Base-by-base conservation (phyloP, 2,888 invertebrate species). In the Pseudanteris insignis region DNA sequence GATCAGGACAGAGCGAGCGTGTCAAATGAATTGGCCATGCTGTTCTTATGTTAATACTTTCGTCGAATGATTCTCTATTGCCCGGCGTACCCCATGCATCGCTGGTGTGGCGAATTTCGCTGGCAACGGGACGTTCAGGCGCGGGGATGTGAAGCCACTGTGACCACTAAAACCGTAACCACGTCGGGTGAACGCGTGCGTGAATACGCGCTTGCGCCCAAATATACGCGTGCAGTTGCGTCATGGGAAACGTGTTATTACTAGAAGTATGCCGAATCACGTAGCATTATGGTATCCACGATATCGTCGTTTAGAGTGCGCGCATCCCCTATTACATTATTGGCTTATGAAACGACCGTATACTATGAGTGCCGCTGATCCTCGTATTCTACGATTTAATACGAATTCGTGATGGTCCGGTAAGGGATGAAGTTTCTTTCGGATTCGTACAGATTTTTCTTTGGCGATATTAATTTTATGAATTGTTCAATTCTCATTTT, bases 41-140 rank as follows among this genome's bases (percentile, higher is more conserved):
- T 69, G 71, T 75, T 75, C 75, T 77, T 74, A 75, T 73, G 75
- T 71, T 78, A 77, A 77, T 77, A 70, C 71, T 73, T 71, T 73
- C 65, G 68, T 68, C 68, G 72, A 67, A 76, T 75, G 64, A 62
- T 64, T 73, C 60, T 69, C 69, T 63, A 65, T 71, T 66, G 67
- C 50, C 25, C 13, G 43, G 13, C 44, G 28, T 54, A 51, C 59
- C 63, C 60, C 36, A 47, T 38, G 34, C 53, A 41, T 41, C 53
- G 69, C 67, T 68, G 70, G 72, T 75, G 75, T 78, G 67, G 70
- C 75, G 76, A 78, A 78, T 78, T 71, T 71, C 65, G 65, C 68
- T 66, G 67, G 69, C 70, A 66, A 64, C 65, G 67, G 70, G 67
- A 73, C 71, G 75, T 76, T 75, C 76, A 76, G 75, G 74, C 32